These are phyloP conservation scores for Struthio camelus DNA, from an alignment of 2,113 vertebrate genomes.

Conservation along the genomic window DNA sequence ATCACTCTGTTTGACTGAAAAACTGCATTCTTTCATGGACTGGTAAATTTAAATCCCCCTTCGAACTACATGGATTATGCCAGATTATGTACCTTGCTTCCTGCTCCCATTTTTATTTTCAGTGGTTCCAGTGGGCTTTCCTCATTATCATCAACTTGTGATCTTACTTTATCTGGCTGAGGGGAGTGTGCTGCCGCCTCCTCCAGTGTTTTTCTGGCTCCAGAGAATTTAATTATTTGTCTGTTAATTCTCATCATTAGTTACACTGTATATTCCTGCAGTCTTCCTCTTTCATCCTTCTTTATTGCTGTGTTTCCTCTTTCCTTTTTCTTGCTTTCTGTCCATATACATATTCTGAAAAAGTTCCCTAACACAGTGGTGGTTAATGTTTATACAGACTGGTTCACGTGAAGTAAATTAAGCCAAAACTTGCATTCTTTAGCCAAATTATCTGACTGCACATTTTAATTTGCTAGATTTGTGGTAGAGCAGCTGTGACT, in stretches of 20 bases:
- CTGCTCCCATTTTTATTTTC: neutral
- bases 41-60: neutral
- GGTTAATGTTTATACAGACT: slow-evolving; percentile 35
- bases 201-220: neutral
- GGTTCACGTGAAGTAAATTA: slow-evolving; percentile 49
- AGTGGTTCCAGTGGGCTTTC: neutral
- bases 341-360: neutral
- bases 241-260: neutral
- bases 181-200: neutral
- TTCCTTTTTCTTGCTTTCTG: neutral
- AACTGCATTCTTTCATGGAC: neutral
- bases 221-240: neutral
- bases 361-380: neutral
- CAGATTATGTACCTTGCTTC: neutral
- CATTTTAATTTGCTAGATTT: slow-evolving; percentile 38
- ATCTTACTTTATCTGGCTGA: neutral
- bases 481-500: slow-evolving; percentile 41
- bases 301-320: neutral
- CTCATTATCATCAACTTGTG: fast-evolving
- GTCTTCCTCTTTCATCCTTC: neutral
- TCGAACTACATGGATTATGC: neutral
- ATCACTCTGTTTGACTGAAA: neutral
- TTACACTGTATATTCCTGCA: neutral
- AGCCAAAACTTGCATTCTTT: neutral
- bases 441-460: slow-evolving; percentile 25